Conservation (phyloP, 1,140 invertebrate genomes). For the Tetragnatha versicolor region DNA sequence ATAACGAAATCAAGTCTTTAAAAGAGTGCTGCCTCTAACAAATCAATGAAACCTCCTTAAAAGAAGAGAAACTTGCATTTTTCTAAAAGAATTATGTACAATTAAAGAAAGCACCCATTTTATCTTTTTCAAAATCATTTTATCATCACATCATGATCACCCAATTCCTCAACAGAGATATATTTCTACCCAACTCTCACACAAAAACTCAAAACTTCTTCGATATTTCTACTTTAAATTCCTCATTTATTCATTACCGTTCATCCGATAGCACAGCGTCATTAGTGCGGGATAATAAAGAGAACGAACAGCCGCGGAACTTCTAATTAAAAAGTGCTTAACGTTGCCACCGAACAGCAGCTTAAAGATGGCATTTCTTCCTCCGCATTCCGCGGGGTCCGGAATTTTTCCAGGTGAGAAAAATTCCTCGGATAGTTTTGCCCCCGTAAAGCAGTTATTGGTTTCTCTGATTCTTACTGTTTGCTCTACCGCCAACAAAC, state of each 20-base stretch:
- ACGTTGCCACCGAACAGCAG: background rate
- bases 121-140: no score
- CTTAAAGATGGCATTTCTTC: background rate
- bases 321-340: slow-evolving; percentile 42
- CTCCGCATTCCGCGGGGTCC: background rate
- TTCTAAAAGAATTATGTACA: no score
- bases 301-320: background rate
- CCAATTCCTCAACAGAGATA: no score
- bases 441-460: background rate
- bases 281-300: slow-evolving; percentile 9
- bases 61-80: no score
- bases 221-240: slow-evolving; percentile 1
- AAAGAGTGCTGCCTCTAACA: no score
- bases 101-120: no score
- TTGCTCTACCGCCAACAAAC: slow-evolving; percentile 2
- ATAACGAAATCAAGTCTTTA: no score
- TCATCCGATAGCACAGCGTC: background rate
- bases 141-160: no score
- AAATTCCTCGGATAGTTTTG: slow-evolving; percentile 5
- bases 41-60: no score
- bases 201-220: no score
- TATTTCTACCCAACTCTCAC: no score
- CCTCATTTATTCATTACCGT: slow-evolving; percentile 13
- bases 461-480: slow-evolving; percentile 11
- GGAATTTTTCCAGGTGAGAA: background rate